Evolutionary conservation across 2,888 invertebrate species (phyloP).

Genomic region (Panorpa germanica): DNA sequence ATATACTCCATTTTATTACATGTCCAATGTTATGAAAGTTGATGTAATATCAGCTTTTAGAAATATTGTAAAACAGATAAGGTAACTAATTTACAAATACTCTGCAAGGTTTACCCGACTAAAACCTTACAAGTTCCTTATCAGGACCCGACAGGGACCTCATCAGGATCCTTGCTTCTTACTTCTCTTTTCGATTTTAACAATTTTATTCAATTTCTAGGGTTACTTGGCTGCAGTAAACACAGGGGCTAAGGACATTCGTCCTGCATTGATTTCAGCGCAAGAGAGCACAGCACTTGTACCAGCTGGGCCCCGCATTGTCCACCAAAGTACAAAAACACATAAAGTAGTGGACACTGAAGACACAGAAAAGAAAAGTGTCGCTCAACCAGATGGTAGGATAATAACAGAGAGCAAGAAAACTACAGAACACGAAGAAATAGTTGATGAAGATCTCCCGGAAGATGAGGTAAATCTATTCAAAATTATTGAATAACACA

Average conservation of each 20-base stretch:
- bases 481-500: no score
- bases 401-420: conserved; percentile 71
- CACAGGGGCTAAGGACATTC: conserved; percentile 43
- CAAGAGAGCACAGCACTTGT: conserved; percentile 40
- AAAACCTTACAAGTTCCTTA: no score
- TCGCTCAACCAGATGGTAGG: conserved; percentile 62
- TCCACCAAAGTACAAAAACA: conserved; percentile 56
- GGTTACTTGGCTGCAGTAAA: conserved; percentile 55
- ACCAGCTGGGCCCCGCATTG: conserved; percentile 46
- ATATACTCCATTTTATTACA: no score
- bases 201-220: conserved; percentile 28
- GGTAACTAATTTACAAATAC: no score
- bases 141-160: no score
- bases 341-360: conserved; percentile 74
- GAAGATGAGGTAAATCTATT: conserved; percentile 32
- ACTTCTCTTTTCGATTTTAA: conserved; percentile 6
- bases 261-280: conserved; percentile 45
- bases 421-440: conserved; percentile 68
- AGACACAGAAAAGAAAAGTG: conserved; percentile 58
- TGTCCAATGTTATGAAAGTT: no score
- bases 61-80: no score
- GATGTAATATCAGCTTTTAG: no score
- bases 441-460: conserved; percentile 60
- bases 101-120: no score
- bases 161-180: no score